Evolutionary conservation across 2,888 invertebrate genomes (phyloP).

Genomic region (Luperina nickerlii): DNA sequence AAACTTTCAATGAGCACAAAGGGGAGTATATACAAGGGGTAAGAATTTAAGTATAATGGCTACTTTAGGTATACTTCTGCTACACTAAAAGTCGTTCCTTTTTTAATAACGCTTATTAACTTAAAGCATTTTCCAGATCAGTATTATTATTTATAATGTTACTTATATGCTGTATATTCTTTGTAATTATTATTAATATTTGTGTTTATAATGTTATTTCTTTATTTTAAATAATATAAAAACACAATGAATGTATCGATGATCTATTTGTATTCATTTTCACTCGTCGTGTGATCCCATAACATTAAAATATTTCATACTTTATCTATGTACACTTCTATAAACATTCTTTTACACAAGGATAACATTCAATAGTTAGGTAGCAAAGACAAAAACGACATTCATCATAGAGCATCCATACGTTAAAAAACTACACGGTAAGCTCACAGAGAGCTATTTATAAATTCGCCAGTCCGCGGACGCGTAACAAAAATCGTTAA

Average conservation of each 20-base stretch:
- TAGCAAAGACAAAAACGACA: background rate
- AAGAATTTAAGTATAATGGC: background rate
- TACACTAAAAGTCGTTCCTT: background rate
- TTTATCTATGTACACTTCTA: background rate
- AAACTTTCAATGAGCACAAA: background rate
- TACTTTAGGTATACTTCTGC: background rate
- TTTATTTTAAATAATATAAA: constrained; percentile 29
- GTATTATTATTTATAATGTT: constrained; percentile 40
- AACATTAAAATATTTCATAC: background rate
- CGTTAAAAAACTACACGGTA: constrained; percentile 26
- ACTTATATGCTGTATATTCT: background rate
- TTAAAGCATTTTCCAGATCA: constrained; percentile 29
- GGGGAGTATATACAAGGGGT: background rate
- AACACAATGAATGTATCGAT: constrained; percentile 3
- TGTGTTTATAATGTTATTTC: background rate
- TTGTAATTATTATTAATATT: background rate
- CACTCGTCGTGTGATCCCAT: background rate
- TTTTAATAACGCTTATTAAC: background rate
- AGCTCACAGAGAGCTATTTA: constrained; percentile 31
- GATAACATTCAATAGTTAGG: background rate
- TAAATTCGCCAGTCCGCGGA: constrained; percentile 34
- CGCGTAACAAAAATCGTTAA: constrained; percentile 63
- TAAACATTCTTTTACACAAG: background rate
- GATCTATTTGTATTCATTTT: constrained; percentile 33
- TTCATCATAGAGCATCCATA: background rate